Evolutionary conservation across 92 coral and sea anemone species (phyloP).

Genomic region (Nematostella vectensis): DNA sequence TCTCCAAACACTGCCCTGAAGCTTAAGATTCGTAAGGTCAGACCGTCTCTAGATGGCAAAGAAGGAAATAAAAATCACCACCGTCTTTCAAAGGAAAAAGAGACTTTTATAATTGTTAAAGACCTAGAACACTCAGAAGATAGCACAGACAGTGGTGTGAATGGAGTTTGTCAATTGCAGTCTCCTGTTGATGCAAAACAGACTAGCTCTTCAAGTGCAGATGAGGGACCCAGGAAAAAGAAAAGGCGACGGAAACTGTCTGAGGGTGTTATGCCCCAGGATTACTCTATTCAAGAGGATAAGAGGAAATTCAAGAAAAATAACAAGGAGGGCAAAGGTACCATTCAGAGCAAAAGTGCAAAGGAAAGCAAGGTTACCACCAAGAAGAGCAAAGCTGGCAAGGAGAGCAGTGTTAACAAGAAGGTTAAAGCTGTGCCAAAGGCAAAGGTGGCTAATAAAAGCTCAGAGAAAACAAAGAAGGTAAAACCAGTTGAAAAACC

Average conservation of each 20-base stretch:
- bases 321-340: not conserved
- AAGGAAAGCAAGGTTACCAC: not conserved
- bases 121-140: conserved; percentile 34
- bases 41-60: conserved; percentile 31
- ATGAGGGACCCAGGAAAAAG: conserved; percentile 18
- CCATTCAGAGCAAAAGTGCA: not conserved
- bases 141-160: conserved; percentile 22
- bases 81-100: conserved; percentile 58
- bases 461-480: not conserved
- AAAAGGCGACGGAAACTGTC: conserved; percentile 36
- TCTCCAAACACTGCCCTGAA: conserved; percentile 73
- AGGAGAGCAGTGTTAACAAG: too few relatives aligned
- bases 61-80: conserved; percentile 66
- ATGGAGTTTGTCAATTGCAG: not conserved
- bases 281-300: too few relatives aligned
- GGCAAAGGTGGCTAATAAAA: not conserved
- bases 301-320: not conserved
- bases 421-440: conserved; percentile 3
- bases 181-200: too few relatives aligned
- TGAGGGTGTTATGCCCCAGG: conserved; percentile 2
- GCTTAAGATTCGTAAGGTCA: conserved; percentile 70
- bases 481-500: not conserved
- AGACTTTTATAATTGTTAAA: conserved; percentile 66
- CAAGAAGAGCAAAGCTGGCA: too few relatives aligned
- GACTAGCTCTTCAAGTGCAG: too few relatives aligned